These are phyloP conservation scores for Boloria euphrosyne DNA, from an alignment of 2,888 invertebrate species.

Conservation along the genomic window DNA sequence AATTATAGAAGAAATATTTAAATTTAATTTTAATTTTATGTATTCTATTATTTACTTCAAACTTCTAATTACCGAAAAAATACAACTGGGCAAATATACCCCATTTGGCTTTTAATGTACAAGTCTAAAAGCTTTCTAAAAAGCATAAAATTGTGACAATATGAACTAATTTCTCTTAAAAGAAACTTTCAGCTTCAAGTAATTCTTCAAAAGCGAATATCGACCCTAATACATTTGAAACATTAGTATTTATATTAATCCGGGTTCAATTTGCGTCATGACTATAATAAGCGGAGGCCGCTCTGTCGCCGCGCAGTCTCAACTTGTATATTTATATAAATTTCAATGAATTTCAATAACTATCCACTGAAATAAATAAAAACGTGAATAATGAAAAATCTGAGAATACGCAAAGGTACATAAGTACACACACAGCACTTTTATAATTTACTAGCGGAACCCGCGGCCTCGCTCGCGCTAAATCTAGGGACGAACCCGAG, in stretches of 20 bases:
- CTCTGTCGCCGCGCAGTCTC: constrained; percentile 40
- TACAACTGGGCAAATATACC: too few species aligned
- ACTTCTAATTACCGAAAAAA: too few species aligned
- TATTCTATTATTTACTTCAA: too few species aligned
- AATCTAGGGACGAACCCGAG: too few species aligned
- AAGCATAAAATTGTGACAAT: neutral
- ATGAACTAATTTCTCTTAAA: neutral
- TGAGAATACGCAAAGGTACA: too few species aligned
- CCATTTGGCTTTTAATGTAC: too few species aligned
- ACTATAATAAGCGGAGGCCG: constrained; percentile 34
- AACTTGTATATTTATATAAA: constrained; percentile 25
- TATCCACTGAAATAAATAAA: constrained; percentile 9
- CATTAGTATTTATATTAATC: constrained; percentile 26
- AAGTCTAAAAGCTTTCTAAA: neutral
- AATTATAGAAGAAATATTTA: too few species aligned
- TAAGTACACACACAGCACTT: too few species aligned
- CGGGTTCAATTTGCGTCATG: constrained; percentile 34
- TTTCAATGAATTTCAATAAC: constrained; percentile 6
- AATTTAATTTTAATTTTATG: too few species aligned
- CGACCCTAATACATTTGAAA: constrained; percentile 21
- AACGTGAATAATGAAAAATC: neutral
- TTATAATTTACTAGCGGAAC: too few species aligned
- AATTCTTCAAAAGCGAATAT: constrained; percentile 3
- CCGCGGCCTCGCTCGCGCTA: too few species aligned
- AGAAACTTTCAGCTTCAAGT: neutral